phyloP scores from a whole-genome alignment of 2,888 invertebrate species.

The Erpobdella octoculata region DNA sequence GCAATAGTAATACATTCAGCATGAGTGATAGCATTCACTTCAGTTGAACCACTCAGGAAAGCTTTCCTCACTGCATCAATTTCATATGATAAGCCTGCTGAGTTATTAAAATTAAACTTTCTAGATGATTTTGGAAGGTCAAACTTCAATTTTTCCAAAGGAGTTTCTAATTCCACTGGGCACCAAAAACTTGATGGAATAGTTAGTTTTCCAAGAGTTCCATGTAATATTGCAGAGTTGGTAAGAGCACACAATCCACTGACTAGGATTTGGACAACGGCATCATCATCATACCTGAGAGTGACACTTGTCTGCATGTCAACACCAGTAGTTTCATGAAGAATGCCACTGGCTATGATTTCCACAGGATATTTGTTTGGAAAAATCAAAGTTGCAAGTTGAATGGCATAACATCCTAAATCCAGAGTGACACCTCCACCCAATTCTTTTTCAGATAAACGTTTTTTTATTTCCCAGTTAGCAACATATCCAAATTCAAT shows the following conservation, averaged over 20 bases:
- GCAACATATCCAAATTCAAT: constrained; percentile 61
- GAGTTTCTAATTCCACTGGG: constrained; percentile 25
- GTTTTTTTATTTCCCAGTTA: constrained; percentile 56
- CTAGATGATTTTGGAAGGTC: not conserved
- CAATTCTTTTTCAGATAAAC: constrained; percentile 62
- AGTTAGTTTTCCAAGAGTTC: constrained; percentile 23
- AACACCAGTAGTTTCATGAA: constrained; percentile 61
- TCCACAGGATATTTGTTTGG: constrained; percentile 61
- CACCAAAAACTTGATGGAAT: constrained; percentile 31
- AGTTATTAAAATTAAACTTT: not conserved
- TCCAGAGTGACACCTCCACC: constrained; percentile 61
- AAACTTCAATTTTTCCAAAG: constrained; percentile 9
- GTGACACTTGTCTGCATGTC: constrained; percentile 16
- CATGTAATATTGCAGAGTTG: constrained; percentile 25
- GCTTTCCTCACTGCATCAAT: constrained; percentile 16
- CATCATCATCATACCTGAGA: constrained; percentile 18
- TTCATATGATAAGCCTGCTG: constrained; percentile 15
- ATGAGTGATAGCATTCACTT: not conserved
- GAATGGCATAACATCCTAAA: constrained; percentile 44
- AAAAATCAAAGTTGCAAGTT: constrained; percentile 54
- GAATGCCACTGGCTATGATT: constrained; percentile 63
- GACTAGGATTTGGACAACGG: constrained; percentile 15
- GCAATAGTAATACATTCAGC: not conserved
- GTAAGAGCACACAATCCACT: not conserved
- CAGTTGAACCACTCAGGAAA: not conserved